Percentiles rank a stretch among this genome's conserved stretches.
These are phyloP conservation scores for Phoenoteleia sp. DNA, from an alignment of 2,888 invertebrate species.

Conservation along the genomic window DNA sequence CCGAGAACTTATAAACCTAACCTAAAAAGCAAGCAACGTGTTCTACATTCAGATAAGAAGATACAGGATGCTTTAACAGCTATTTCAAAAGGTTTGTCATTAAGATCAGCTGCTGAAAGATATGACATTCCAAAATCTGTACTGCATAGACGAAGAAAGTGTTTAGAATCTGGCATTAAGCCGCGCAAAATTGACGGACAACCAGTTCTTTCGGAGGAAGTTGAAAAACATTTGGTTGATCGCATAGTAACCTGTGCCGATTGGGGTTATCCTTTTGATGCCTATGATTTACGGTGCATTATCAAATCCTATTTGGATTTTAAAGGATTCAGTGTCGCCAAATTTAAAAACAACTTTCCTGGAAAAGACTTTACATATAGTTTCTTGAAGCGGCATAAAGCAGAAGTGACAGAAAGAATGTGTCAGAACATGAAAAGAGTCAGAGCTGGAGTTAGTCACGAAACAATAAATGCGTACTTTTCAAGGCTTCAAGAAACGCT, in stretches of 20 bases:
- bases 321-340: background rate
- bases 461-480: conserved; percentile 10
- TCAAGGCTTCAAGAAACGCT: background rate
- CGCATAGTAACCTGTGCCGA: background rate
- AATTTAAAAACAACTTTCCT: conserved; percentile 2
- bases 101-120: background rate
- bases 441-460: conserved; percentile 7
- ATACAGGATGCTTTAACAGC: background rate
- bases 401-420: conserved; percentile 1
- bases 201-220: background rate
- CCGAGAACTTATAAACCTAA: conserved; percentile 15
- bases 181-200: conserved; percentile 3
- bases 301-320: conserved; percentile 8
- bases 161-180: conserved; percentile 1
- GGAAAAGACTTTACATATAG: conserved; percentile 4
- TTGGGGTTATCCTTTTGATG: background rate
- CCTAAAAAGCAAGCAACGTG: conserved; percentile 10
- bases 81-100: background rate
- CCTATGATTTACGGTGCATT: conserved; percentile 7
- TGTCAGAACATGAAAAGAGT: conserved; percentile 13
- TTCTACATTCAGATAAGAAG: background rate
- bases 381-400: conserved; percentile 10
- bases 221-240: conserved; percentile 12
- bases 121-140: conserved; percentile 15
- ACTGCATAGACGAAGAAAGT: background rate